These are phyloP conservation scores for Haliaeetus leucogaster DNA, from an alignment of 2,113 vertebrate species.

Conservation along the genomic window DNA sequence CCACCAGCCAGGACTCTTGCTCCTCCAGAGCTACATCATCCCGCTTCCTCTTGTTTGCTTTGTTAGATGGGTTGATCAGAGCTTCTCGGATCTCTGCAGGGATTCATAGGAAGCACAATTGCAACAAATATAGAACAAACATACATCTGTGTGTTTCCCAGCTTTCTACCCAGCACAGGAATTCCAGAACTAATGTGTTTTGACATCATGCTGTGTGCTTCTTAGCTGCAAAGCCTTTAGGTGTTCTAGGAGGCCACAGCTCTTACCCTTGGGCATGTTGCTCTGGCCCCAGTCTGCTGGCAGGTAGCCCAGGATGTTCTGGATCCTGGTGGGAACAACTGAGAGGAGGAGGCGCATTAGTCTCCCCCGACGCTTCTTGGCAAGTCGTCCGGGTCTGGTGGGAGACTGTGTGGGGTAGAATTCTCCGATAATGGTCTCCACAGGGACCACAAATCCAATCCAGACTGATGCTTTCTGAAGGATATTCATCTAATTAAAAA, in stretches of 20 bases:
- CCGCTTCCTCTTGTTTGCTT: conserved; percentile 80
- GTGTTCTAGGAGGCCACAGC: not conserved
- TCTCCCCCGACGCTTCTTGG: conserved; percentile 64
- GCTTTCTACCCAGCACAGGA: not conserved
- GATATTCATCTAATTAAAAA: conserved; percentile 14
- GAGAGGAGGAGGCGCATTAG: conserved; percentile 64
- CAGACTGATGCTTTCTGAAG: not conserved
- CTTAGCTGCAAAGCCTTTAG: not conserved
- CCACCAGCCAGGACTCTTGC: conserved; percentile 72
- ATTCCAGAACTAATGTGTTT: not conserved
- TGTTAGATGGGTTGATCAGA: conserved; percentile 67
- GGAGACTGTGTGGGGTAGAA: not conserved
- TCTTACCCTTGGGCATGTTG: conserved; percentile 70
- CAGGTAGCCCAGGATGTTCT: conserved; percentile 67
- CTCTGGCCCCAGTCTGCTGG: conserved; percentile 59
- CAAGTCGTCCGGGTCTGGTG: conserved; percentile 14
- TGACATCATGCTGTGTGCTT: rapidly evolving
- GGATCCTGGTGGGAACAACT: conserved; percentile 67
- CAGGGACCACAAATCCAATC: not conserved
- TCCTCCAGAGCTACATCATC: conserved; percentile 75
- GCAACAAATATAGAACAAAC: not conserved
- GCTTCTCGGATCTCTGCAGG: conserved; percentile 70
- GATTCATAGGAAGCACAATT: not conserved
- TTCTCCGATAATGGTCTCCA: not conserved
- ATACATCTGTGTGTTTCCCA: rapidly evolving